phyloP scores from a whole-genome alignment of 2,888 invertebrate genomes.

The Hyposoter dolosus region DNA sequence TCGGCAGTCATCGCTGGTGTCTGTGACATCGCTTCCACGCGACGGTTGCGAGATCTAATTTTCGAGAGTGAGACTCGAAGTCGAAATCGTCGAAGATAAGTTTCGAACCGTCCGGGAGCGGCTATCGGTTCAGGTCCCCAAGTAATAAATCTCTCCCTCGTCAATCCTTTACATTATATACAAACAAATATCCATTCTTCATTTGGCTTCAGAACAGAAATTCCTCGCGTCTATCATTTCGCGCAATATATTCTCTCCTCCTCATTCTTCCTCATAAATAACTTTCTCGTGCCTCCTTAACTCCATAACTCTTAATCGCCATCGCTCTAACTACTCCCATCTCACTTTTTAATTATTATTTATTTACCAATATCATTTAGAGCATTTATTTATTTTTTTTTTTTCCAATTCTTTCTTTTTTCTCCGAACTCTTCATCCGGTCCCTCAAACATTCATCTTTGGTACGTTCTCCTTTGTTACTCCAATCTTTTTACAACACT shows the following conservation, averaged over 20 bases:
- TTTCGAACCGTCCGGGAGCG: slow-evolving; percentile 64
- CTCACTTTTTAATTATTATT: slow-evolving; percentile 24
- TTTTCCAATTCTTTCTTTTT: slow-evolving; percentile 1
- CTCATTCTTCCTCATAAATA: slow-evolving; percentile 17
- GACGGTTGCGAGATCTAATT: slow-evolving; percentile 55
- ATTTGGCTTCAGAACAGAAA: neutral
- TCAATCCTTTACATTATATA: slow-evolving; percentile 76
- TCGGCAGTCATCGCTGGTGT: slow-evolving; percentile 82
- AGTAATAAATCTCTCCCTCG: slow-evolving; percentile 74
- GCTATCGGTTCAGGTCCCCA: slow-evolving; percentile 81
- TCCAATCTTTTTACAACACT: slow-evolving; percentile 13
- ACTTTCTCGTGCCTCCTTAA: slow-evolving; percentile 18
- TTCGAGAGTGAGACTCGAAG: slow-evolving; percentile 18
- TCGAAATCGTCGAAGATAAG: slow-evolving; percentile 13
- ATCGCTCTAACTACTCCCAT: slow-evolving; percentile 25
- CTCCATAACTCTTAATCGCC: slow-evolving; percentile 25
- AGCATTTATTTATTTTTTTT: slow-evolving; percentile 16
- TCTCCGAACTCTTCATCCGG: neutral
- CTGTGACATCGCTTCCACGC: slow-evolving; percentile 78
- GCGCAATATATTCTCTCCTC: slow-evolving; percentile 24
- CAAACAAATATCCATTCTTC: slow-evolving; percentile 68
- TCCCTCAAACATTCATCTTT: slow-evolving; percentile 36
- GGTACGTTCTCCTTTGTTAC: slow-evolving; percentile 41
- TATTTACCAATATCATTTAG: slow-evolving; percentile 17
- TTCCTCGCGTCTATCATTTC: slow-evolving; percentile 1